Base-by-base conservation (phyloP, 2,888 invertebrate species). In the Drosophila macrospina region DNA sequence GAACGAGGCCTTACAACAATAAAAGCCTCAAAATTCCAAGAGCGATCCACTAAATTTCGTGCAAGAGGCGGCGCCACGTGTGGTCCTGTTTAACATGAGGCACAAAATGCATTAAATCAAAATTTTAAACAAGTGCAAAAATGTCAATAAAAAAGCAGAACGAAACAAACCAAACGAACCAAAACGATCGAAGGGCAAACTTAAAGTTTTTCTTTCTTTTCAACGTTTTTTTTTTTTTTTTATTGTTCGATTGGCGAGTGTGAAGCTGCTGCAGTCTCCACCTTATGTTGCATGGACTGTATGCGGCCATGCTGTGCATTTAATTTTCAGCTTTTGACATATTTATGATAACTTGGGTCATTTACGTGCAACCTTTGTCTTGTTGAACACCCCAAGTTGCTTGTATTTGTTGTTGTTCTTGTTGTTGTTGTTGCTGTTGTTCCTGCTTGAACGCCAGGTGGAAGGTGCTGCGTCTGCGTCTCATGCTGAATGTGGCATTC, bases 331-430 rank as follows among this genome's bases (percentile, higher is more conserved):
- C 88, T 89, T 87, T 90, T 91, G 91, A 91, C 91, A 91, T 91
- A 90, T 91, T 91, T 91, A 91, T 91, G 91, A 91, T 91, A 88
- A 89, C 90, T 88, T 87, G 91, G 91, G 91, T 91, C 91, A 91
- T 90, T 91, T 90, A 88, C 86, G 90, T 85, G 91, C 91, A 89
- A 90, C 91, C 90, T 91, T 91, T 90, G 89, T 89, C 86, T 89
- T 75, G 75, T 69, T 42, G 61, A 71, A 79, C 77, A 71, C 56
- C 47, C 64, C 76, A 55, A 62, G 61, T 55, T 54, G 41, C 28
- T 28, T 28, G 28, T 28, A 6, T 6, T 37, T 57, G 59, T n/a
- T n/a, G n/a, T n/a, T n/a, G n/a, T n/a, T n/a, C 26, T 28, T 28
- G 28, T 28, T 28, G 28, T 37, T 57, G 59, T 6, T 28, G 28